Evolutionary conservation across 2,113 vertebrate genomes (phyloP), one percentile per base, ranked within the genome.

Genomic region (Hirundichthys speculiger): DNA sequence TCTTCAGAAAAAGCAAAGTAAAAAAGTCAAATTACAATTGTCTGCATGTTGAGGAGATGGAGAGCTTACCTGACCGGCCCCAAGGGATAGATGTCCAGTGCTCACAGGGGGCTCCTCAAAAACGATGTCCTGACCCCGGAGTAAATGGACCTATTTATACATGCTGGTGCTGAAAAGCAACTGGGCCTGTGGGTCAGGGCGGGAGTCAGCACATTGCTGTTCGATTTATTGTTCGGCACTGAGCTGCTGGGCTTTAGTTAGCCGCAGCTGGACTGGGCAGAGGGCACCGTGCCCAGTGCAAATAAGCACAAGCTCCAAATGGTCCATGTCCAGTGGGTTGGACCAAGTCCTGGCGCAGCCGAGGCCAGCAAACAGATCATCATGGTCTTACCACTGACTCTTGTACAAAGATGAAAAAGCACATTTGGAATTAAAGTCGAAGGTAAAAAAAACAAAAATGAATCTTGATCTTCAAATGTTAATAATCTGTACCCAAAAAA

Each of bases 201-300:
- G 82, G 77, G 74, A 86, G 92, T 94, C 93, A 94, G 92, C 93
- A 94, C 89, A 92, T 94, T 93, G 86, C 90, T 89, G 64, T 22
- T 62, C 18, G 59, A 13, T 5, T 78, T 85, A 90, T 94, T 94
- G 92, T 93, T 90, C 47, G 2, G 50, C 19, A 45, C 84, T 92
- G 91, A 94, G 90, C 92, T 90, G 52, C 80, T 61, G 85, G 88
- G 89, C 86, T 92, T 93, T 92, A 87, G 76, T 59, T 45, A 22
- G 46, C 72, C 54, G 27, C 38, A 54, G 70, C 64, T 53, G 75
- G 54, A 79, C 73, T 81, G 80, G 77, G 72, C 54, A 54, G 45
- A 90, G 89, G 90, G 89, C 90, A 90, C 77, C 1, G 82, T 93
- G 91, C 90, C 92, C 88, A 83, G 77, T 89, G 84, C 85, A 77